Evolutionary conservation across 2,797 vertebrate species (phyloP), one percentile per base, ranked within the genome.

Genomic region (Margarornis squamiger): DNA sequence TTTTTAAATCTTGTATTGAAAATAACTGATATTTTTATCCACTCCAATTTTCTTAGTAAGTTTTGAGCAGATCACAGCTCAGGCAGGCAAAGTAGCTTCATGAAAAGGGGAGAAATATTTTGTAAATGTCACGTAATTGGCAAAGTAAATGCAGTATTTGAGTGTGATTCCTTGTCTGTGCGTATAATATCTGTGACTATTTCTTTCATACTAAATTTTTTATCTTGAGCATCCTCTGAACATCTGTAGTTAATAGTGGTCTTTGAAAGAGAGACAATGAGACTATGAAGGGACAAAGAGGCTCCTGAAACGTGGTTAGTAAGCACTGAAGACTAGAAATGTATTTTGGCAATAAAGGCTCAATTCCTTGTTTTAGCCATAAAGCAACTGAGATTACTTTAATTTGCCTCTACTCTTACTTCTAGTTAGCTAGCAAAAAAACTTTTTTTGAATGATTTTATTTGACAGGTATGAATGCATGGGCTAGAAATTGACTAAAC

Each of bases 371-470:
- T 39, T 65, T 14, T 34, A 51, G 18, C 10, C 8, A 16, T 82
- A 91, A 59, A 54, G 19, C 10, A 59, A 8, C 1, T 62, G 22
- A 54, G 38, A 49, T 74, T 86, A 30, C 12, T 88, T 70, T 74
- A n/a, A 7, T 61, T 88, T 65, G 20, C 68, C 34, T 86, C 49
- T 73, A 8, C 22, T 90, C 9, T 61, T 74, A 14, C 4, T 49
- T 77, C 14, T 46, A 39, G 3, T 32, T 92, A 58, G 11, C 29
- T 74, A 57, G 34, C 1, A 2, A 51, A 90, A 79, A 65, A 4
- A 0, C 0, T 9, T n/a, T 12, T 5, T 73, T 68, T 48, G 5
- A 26, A 30, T 0, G 0, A 16, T 90, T 81, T 68, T 74, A 12
- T 77, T 62, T 84, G n/a, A 72, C 49, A 68, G 4, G 2, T 39